These are phyloP conservation scores for Chymomyza procnemis DNA, from an alignment of 2,888 invertebrate species.

Conservation along the genomic window DNA sequence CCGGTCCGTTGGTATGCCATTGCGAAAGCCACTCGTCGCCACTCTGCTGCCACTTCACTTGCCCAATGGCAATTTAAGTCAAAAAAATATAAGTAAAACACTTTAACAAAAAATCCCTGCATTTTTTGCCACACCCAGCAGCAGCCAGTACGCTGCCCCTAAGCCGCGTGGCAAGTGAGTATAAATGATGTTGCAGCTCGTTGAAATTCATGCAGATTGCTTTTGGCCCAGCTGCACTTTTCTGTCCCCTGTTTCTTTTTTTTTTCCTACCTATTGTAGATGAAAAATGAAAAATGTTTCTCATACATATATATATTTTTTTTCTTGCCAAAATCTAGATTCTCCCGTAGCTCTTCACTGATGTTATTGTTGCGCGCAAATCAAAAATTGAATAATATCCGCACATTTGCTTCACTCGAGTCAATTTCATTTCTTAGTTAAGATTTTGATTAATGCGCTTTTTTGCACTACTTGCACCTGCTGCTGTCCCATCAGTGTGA, in stretches of 20 bases:
- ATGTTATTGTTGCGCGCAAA: neutral
- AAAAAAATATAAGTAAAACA: neutral
- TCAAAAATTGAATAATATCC: conserved; percentile 57
- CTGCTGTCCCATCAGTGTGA: no score
- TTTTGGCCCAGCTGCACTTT: conserved; percentile 7
- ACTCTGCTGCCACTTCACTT: neutral
- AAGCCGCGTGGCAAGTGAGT: conserved; percentile 29
- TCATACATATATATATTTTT: no score
- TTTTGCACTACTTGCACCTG: conserved; percentile 4
- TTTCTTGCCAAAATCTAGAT: neutral
- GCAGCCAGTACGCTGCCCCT: neutral
- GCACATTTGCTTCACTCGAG: conserved; percentile 56
- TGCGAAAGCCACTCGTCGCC: neutral
- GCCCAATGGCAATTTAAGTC: no score
- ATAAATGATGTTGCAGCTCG: conserved; percentile 45
- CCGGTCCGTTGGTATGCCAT: neutral
- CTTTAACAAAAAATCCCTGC: neutral
- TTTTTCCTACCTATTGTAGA: conserved; percentile 6
- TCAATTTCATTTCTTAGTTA: conserved; percentile 71
- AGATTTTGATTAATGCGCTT: conserved; percentile 72
- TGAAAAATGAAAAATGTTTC: conserved; percentile 44
- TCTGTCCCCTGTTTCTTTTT: conserved; percentile 11
- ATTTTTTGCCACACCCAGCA: neutral
- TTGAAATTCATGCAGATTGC: conserved; percentile 39
- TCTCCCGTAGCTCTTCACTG: neutral